Base-by-base conservation (phyloP, 2,888 invertebrate species). In the Oscheius myriophilus region DNA sequence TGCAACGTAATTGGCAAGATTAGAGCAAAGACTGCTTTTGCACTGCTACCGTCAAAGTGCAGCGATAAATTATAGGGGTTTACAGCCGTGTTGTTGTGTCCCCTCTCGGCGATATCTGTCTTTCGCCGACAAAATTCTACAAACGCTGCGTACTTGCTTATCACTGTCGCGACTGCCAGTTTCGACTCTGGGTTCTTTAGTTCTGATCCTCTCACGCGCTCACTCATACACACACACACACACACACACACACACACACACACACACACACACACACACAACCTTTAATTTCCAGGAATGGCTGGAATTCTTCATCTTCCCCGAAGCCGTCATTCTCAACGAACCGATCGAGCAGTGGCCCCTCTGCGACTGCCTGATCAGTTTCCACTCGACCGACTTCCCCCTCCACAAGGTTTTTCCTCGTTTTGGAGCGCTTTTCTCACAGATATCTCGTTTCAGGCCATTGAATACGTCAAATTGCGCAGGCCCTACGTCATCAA, bases 341-440 rank as follows among this genome's bases (percentile, higher is more conserved):
- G 92, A 94, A 88, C 92, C 95, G 0, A 94, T 98, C 23, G 96
- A 97, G 87, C 92, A 95, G 87, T 99, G 98, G 98, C 97, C 97
- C 1, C 90, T 92, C 63, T 96, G 96, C 87, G 97, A 99, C 89
- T 97, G 96, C 87, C 90, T 99, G 57, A 94, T 99, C 84, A 96
- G 96, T 9, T 86, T 86, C 67, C 85, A 86, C 65, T 82, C 87
- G 1, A 76, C 82, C 45, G 87, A 97, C 45, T 99, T 99, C 89
- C 98, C 98, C 0, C 89, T 98, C 74, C 95, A 96, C 67, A 84
- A 84, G 67, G 79, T 79, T 14, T 23, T 42, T 42, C n/a, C 21
- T 39, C 18, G 42, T 57, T n/a, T 52, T 2, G 21, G 53, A 12
- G 43, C 21, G n/a, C 43, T 43, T 16, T 26, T 43, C 12, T 39